Conservation (phyloP, 2,113 vertebrate species). For the Gambusia holbrooki region DNA sequence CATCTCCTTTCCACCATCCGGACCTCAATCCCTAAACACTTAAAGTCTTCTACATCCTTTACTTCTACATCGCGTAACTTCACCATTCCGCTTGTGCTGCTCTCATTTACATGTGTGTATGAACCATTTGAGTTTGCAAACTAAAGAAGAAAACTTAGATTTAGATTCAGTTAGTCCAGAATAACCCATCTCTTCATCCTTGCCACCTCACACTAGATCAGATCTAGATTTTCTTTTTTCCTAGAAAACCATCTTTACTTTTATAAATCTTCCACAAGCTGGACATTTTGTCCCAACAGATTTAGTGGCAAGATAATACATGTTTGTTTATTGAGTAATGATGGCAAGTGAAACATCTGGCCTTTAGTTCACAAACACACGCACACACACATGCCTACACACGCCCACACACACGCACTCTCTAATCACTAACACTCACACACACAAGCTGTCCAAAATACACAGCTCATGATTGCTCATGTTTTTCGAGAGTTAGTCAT, state of each 20-base stretch:
- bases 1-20: too few species aligned
- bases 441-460: background rate
- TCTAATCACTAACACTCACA: background rate
- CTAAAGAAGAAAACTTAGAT: background rate
- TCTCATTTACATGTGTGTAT: too few species aligned
- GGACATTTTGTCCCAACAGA: constrained; percentile 23
- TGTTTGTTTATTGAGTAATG: constrained; percentile 28
- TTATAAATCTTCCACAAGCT: constrained; percentile 3
- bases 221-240: background rate
- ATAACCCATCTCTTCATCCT: background rate
- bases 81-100: too few species aligned
- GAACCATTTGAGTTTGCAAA: too few species aligned
- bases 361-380: constrained; percentile 16
- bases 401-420: constrained; percentile 11
- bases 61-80: too few species aligned
- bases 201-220: background rate
- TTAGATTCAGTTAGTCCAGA: background rate
- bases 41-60: too few species aligned
- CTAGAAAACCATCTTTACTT: constrained; percentile 5
- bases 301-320: background rate
- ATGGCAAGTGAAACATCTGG: constrained; percentile 31
- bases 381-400: constrained; percentile 14
- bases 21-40: too few species aligned
- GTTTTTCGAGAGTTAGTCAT: constrained; percentile 11
- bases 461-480: constrained; percentile 13